Evolutionary conservation across 2,888 invertebrate genomes (phyloP), one percentile per base, ranked within the genome.

Genomic region (Chaitophorus viminalis): DNA sequence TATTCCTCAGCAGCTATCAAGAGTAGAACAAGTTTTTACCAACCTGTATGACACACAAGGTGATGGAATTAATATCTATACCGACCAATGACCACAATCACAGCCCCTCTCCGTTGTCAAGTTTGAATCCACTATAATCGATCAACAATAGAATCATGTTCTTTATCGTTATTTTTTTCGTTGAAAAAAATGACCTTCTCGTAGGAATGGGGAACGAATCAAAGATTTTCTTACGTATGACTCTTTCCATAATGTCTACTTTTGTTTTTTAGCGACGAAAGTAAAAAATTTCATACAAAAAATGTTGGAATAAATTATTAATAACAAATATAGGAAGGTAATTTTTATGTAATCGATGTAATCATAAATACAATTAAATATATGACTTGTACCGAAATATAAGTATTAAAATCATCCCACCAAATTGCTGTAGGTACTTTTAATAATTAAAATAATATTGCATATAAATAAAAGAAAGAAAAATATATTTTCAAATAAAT

Each of bases 181-280:
- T 77, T 29, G 31, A 54, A 79, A 78, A 85, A 79, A 87, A 72
- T 87, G 60, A 87, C 86, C 79, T 87, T 87, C 52, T 2, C 17
- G 3, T 17, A 79, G 70, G 78, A 86, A 86, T 79, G 86, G 86
- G 78, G 86, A 87, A 87, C 87, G 79, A 87, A 87, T 87, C n/a
- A 33, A 52, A 79, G 60, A 60, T 74, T 74, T 74, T 21, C 31
- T 79, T 81, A 31, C 21, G 9, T n/a, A 60, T 31, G 74, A n/a
- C 74, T 86, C 25, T 86, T 72, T 74, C 31, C 52, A 36, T 46
- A 68, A 68, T 31, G 31, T 46, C 31, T 31, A 82, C 11, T 46
- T 46, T 46, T 46, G 46, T 8, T 39, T 4, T 9, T 65, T 54
- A 75, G 21, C 21, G 33, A 39, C 29, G 39, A 83, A 75, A 83